A percentile compares a stretch with the other conserved stretches of the same genome.
phyloP scores from a whole-genome alignment of 2,797 vertebrate genomes.

The Pipistrellus nathusii region DNA sequence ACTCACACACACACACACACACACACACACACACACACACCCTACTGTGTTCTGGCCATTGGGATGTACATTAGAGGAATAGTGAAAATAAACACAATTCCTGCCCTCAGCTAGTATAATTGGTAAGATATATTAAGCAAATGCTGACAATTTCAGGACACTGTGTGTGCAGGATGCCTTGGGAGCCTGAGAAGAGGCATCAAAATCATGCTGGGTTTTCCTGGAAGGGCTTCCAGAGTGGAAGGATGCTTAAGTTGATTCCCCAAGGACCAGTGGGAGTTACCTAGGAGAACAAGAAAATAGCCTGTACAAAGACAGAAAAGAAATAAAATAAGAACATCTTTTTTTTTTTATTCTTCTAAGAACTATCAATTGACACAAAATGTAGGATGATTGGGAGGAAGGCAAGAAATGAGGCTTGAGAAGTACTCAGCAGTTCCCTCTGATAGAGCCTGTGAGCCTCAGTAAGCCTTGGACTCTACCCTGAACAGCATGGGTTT shows the following conservation, averaged over 20 bases:
- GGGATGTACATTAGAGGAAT: background rate
- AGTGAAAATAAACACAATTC: conserved; percentile 22
- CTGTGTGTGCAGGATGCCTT: background rate
- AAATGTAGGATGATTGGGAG: background rate
- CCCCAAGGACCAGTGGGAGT: conserved; percentile 21
- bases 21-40: background rate
- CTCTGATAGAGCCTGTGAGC: background rate
- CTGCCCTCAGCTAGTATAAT: conserved; percentile 36
- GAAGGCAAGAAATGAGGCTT: background rate
- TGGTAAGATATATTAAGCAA: conserved; percentile 39
- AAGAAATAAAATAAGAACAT: conserved; percentile 24
- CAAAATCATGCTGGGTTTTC: conserved; percentile 47
- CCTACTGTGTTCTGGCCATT: background rate
- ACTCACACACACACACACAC: background rate
- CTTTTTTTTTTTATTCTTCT: background rate
- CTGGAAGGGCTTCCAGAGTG: conserved; percentile 58
- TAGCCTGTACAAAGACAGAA: background rate
- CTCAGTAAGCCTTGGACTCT: background rate
- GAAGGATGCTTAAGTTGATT: conserved; percentile 47
- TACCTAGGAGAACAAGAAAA: conserved; percentile 26
- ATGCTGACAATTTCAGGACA: conserved; percentile 47
- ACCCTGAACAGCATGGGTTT: background rate
- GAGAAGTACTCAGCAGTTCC: background rate
- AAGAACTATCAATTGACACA: background rate
- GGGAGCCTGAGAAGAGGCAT: conserved; percentile 50